Base-by-base conservation (phyloP, 2,113 vertebrate species). In the Poeciliopsis prolifica region DNA sequence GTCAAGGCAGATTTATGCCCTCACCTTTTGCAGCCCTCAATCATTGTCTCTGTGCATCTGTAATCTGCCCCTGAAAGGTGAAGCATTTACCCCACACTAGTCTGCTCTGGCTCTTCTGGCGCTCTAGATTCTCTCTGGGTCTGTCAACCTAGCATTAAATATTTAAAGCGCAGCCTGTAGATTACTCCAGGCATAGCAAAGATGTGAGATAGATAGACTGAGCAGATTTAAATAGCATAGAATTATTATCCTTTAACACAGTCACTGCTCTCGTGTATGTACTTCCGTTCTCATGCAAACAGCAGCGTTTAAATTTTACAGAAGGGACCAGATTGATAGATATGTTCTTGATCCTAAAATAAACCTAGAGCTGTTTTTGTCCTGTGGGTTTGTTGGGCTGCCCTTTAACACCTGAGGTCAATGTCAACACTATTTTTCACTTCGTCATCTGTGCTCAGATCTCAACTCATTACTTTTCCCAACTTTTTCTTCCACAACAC, bases 1-100 rank as follows among this genome's bases (percentile, higher is more conserved):
- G 87, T 87, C 87, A 76, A 17, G 51, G 67, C 73, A 88, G 86
- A 92, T 88, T 91, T 89, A 88, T 90, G 86, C 79, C 65, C 48
- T 82, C 80, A 86, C 90, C 83, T 83, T 89, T 88, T 82, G 72
- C 69, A 87, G 79, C 77, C 79, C 79, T 86, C 80, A 79, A 89
- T 90, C 81, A 77, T 54, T 71, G 80, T 82, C 62, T 58, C n/a
- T 65, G 75, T 74, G 78, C 79, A 82, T 87, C 86, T 88, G 68
- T 91, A 91, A 87, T 91, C 78, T 87, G 84, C 69, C 75, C 80
- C 28, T 77, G 78, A 84, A 81, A 89, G 86, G 90, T 86, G 80
- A 90, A 48, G 69, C 68, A 71, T 68, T 78, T 80, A 68, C 72
- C 75, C 79, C 1, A 51, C 60, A 40, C 66, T 72, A 33, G 51